Evolutionary conservation across 2,888 invertebrate genomes (phyloP).

Genomic region (Eilema caniola): DNA sequence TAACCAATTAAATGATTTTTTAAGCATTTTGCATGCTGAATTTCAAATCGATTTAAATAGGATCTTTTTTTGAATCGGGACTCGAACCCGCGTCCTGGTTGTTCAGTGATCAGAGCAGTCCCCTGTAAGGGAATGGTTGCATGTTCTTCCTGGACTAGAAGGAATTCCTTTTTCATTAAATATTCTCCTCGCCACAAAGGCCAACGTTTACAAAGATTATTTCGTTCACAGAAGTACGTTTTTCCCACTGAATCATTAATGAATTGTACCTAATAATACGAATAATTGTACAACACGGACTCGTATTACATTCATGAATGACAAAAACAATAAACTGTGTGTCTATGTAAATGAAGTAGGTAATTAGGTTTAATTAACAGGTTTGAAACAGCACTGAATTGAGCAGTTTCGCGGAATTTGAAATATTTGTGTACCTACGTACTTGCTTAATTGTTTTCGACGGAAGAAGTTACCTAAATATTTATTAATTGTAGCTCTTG

Average conservation of each 20-base stretch:
- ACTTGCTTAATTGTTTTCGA: background rate
- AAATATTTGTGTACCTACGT: background rate
- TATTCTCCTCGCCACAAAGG: background rate
- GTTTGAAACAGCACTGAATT: background rate
- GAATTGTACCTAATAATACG: background rate
- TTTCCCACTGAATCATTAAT: constrained; percentile 10
- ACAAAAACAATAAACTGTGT: constrained; percentile 19
- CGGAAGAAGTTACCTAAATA: background rate
- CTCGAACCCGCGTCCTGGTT: no score
- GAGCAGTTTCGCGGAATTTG: constrained; percentile 6
- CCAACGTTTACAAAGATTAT: background rate
- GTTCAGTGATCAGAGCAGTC: no score
- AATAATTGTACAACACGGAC: constrained; percentile 17
- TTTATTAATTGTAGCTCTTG: background rate
- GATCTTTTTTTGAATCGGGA: no score
- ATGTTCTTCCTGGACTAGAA: background rate
- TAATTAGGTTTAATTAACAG: constrained; percentile 18
- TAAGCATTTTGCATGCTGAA: no score
- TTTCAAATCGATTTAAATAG: no score
- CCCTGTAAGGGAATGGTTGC: no score
- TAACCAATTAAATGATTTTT: no score
- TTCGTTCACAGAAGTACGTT: background rate
- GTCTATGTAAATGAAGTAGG: constrained; percentile 19
- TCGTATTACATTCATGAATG: constrained; percentile 31
- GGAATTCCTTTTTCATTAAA: background rate